These are phyloP conservation scores for Riptortus pedestris DNA, from an alignment of 1,140 invertebrate species.

Conservation along the genomic window DNA sequence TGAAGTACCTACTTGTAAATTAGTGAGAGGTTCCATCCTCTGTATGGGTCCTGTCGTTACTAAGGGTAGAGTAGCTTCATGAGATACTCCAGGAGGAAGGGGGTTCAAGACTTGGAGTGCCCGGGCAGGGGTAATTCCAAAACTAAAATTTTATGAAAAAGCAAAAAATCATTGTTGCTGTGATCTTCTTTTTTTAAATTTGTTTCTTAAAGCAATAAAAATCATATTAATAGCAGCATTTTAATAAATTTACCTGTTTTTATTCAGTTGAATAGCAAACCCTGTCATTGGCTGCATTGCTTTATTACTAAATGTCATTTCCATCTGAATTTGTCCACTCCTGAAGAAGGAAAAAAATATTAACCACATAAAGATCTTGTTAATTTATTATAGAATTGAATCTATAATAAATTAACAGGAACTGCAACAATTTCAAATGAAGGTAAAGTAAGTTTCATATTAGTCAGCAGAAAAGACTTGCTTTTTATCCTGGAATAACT, in stretches of 20 bases:
- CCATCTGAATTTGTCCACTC: conserved; percentile 83
- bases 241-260: conserved; percentile 57
- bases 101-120: conserved; percentile 69
- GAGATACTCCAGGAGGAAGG: conserved; percentile 71
- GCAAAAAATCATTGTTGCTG: no score
- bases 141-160: conserved; percentile 63
- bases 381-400: no score
- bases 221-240: neutral
- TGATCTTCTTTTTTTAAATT: neutral
- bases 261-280: conserved; percentile 97
- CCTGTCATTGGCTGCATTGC: conserved; percentile 94
- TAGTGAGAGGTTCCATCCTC: conserved; percentile 94
- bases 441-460: no score
- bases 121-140: conserved; percentile 77
- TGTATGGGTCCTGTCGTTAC: conserved; percentile 83
- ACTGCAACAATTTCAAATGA: no score
- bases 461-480: no score
- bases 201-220: neutral
- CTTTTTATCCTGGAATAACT: no score
- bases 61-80: conserved; percentile 65
- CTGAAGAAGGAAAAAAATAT: conserved; percentile 38
- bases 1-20: conserved; percentile 61
- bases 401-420: no score
- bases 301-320: conserved; percentile 93
- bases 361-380: neutral